These are phyloP conservation scores for Galaxias olidus DNA, from an alignment of 2,797 vertebrate genomes.

Conservation along the genomic window DNA sequence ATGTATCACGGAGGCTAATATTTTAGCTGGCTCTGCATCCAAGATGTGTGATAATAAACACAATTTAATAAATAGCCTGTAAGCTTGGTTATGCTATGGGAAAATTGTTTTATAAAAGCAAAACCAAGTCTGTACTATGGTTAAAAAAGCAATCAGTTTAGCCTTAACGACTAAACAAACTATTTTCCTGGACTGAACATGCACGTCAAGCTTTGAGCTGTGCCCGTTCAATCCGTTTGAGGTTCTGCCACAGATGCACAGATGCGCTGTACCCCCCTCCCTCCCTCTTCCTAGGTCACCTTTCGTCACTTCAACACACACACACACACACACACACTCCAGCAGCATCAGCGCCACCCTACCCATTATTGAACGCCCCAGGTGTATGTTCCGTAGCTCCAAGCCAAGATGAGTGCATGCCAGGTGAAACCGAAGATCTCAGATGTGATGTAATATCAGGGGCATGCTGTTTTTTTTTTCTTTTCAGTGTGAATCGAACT, in stretches of 20 bases:
- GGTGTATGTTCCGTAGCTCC: not conserved
- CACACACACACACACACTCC: not conserved
- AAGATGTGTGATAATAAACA: constrained; percentile 10
- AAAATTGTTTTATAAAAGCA: too few relatives aligned
- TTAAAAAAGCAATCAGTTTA: too few relatives aligned
- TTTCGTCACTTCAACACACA: too few relatives aligned
- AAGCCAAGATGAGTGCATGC: constrained; percentile 22
- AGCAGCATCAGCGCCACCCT: not conserved
- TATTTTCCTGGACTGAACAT: constrained; percentile 70
- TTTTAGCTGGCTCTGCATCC: constrained; percentile 28
- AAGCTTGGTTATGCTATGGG: constrained; percentile 31
- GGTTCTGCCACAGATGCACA: constrained; percentile 93
- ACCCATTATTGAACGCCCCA: too few relatives aligned
- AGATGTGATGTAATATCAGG: not conserved
- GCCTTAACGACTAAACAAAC: too few relatives aligned
- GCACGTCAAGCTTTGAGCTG: constrained; percentile 94
- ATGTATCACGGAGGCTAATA: constrained; percentile 30
- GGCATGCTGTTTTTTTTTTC: not conserved
- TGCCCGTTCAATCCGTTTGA: constrained; percentile 89
- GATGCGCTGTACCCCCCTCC: constrained; percentile 5
- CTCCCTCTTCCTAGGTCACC: not conserved
- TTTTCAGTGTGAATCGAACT: not conserved
- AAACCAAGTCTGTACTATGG: too few relatives aligned
- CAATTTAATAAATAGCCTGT: constrained; percentile 3
- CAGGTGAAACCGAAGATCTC: constrained; percentile 24